Evolutionary conservation across 2,797 vertebrate species (phyloP).

Genomic region (Chanos chanos): DNA sequence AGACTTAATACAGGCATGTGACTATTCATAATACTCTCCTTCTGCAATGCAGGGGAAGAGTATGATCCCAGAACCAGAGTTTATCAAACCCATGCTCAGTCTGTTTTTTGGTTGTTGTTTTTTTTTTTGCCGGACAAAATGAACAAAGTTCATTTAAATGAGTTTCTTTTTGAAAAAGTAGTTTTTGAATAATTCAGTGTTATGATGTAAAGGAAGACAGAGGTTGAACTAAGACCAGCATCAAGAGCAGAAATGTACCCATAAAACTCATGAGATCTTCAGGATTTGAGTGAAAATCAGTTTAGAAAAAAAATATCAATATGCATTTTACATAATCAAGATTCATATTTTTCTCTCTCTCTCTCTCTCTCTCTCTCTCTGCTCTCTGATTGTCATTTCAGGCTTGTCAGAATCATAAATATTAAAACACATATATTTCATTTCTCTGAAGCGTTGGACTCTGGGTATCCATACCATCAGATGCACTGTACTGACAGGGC

Average conservation of each 20-base stretch:
- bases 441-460: no score
- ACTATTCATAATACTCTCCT: conserved; percentile 8
- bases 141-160: conserved; percentile 31
- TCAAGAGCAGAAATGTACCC: no score
- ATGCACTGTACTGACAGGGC: no score
- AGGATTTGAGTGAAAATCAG: not conserved
- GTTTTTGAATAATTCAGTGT: conserved; percentile 37
- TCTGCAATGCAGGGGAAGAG: conserved; percentile 31
- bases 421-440: no score
- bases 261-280: not conserved
- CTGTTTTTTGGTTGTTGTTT: conserved; percentile 13
- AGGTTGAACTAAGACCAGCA: no score
- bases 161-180: conserved; percentile 31
- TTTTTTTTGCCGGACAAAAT: conserved; percentile 29
- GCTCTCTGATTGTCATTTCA: not conserved
- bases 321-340: not conserved
- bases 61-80: conserved; percentile 16
- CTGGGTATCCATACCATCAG: no score
- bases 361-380: not conserved
- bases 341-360: not conserved
- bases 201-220: no score
- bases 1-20: conserved; percentile 36
- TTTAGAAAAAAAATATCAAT: conserved; percentile 17
- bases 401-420: not conserved
- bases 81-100: no score